phyloP scores from a whole-genome alignment of 2,113 vertebrate species.

The Corvus moneduloides region DNA sequence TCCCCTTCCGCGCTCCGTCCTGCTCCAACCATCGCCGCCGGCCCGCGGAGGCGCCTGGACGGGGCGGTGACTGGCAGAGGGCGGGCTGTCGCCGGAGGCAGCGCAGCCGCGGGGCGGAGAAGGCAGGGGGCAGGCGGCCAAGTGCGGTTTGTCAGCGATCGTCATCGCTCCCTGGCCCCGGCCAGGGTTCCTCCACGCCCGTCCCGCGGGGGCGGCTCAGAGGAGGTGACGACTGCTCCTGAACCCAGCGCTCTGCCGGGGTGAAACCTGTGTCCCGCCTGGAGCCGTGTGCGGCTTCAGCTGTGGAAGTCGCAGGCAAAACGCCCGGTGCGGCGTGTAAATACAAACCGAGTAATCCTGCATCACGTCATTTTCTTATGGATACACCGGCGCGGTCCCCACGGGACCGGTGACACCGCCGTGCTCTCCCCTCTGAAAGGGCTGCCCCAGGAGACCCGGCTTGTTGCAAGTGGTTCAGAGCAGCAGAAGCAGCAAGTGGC shows the following conservation, averaged over 20 bases:
- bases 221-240: neutral
- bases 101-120: neutral
- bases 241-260: rapidly evolving
- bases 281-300: neutral
- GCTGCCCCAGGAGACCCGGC: neutral
- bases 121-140: rapidly evolving
- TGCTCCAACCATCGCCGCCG: neutral
- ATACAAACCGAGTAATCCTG: rapidly evolving
- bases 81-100: neutral
- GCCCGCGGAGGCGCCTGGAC: neutral
- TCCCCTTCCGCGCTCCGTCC: neutral
- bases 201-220: neutral
- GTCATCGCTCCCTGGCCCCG: too few relatives aligned
- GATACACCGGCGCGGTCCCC: neutral
- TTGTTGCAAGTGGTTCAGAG: too few relatives aligned
- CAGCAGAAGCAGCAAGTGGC: neutral
- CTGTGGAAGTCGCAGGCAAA: neutral
- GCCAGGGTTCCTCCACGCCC: too few relatives aligned
- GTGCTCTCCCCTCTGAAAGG: neutral
- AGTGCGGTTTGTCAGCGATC: rapidly evolving
- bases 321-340: too few relatives aligned
- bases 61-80: neutral
- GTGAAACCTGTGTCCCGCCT: rapidly evolving
- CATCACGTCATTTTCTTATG: rapidly evolving
- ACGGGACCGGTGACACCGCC: neutral